Percentiles rank a stretch among this genome's conserved stretches.
phyloP scores from a whole-genome alignment of 2,113 vertebrate species.

The Prionailurus viverrinus region DNA sequence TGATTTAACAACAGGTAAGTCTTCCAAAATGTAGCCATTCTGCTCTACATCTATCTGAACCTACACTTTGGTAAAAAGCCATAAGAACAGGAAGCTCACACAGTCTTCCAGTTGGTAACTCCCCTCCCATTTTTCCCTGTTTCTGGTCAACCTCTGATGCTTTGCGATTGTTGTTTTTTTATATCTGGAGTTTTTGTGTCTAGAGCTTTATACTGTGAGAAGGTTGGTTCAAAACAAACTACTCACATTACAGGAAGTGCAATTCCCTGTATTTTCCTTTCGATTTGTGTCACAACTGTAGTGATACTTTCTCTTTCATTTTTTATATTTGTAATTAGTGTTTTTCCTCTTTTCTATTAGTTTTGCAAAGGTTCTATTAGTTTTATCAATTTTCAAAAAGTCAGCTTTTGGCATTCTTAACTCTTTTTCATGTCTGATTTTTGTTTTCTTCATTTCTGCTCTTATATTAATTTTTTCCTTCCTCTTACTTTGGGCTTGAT shows the following conservation, averaged over 20 bases:
- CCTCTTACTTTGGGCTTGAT: constrained; percentile 3
- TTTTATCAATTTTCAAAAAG: constrained; percentile 30
- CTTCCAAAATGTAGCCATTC: not conserved
- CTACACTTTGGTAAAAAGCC: not conserved
- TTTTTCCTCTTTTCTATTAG: not conserved
- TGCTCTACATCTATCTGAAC: not conserved
- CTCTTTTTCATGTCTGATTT: not conserved
- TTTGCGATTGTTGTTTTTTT: not conserved
- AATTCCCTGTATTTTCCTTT: constrained; percentile 37
- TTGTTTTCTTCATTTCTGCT: not conserved
- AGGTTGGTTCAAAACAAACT: not conserved
- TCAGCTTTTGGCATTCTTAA: not conserved
- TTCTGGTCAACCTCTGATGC: not conserved
- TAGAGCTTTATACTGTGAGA: constrained; percentile 12
- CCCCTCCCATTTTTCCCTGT: not conserved
- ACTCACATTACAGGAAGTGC: not conserved
- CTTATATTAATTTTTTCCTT: constrained; percentile 20
- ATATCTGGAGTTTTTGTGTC: not conserved
- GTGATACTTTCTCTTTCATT: not conserved
- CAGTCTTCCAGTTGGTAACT: not conserved
- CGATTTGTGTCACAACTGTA: not conserved
- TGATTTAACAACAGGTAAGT: not conserved
- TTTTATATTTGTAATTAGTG: not conserved
- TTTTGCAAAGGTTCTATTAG: not conserved
- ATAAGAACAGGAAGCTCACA: not conserved